phyloP scores from a whole-genome alignment of 2,113 vertebrate species.

The Dasyprocta punctata region DNA sequence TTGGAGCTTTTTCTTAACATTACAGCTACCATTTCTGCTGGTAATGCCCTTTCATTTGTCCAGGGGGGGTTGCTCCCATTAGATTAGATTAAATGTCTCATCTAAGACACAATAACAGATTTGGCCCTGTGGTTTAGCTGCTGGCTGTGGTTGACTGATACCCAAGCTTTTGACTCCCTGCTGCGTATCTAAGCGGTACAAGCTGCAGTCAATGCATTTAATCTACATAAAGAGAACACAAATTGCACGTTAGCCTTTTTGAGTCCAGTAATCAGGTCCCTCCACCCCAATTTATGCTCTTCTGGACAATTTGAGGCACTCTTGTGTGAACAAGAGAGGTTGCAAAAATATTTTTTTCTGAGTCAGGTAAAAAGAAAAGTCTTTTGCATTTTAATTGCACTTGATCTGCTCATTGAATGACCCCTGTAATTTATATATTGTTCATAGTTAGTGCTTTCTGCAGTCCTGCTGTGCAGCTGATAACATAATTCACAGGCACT shows the following conservation, averaged over 20 bases:
- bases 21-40: slow-evolving; percentile 82
- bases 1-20: slow-evolving; percentile 81
- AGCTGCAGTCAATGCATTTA: slow-evolving; percentile 89
- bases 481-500: slow-evolving; percentile 84
- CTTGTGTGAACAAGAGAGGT: slow-evolving; percentile 77
- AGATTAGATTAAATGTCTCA: slow-evolving; percentile 92
- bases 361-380: slow-evolving; percentile 82
- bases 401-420: slow-evolving; percentile 82
- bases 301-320: slow-evolving; percentile 77
- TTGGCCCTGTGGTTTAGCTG: slow-evolving; percentile 88
- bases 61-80: slow-evolving; percentile 88
- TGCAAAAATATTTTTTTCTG: slow-evolving; percentile 66
- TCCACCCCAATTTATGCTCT: slow-evolving; percentile 75
- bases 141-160: slow-evolving; percentile 94
- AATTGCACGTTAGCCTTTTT: slow-evolving; percentile 88
- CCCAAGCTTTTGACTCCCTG: slow-evolving; percentile 90
- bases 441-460: slow-evolving; percentile 85
- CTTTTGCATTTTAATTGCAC: slow-evolving; percentile 87
- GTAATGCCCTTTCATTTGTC: slow-evolving; percentile 86
- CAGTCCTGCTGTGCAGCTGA: slow-evolving; percentile 87
- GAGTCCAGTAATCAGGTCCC: slow-evolving; percentile 84
- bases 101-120: slow-evolving; percentile 91
- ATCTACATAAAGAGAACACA: slow-evolving; percentile 91
- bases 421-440: slow-evolving; percentile 87
- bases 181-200: slow-evolving; percentile 88